Conservation (phyloP, 1,140 invertebrate genomes). For the Pogonomyrmex barbatus region DNA sequence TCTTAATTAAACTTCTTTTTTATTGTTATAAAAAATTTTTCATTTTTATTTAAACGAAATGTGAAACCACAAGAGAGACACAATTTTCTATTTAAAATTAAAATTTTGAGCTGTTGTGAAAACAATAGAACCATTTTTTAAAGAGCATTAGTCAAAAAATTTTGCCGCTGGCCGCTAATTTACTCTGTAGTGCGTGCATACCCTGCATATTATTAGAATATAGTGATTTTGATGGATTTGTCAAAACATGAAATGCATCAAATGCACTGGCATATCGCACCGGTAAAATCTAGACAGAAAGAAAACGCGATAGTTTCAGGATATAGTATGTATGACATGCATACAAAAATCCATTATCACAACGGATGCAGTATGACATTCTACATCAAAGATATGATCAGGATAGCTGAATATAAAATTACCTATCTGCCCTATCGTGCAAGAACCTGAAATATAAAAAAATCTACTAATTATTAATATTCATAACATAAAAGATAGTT, state of each 20-base stretch:
- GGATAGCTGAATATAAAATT: neutral
- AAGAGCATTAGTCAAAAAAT: conserved; percentile 5
- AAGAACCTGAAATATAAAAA: neutral
- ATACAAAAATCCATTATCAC: conserved; percentile 18
- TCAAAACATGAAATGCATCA: conserved; percentile 11
- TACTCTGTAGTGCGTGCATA: neutral
- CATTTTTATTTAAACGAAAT: neutral
- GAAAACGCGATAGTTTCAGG: conserved; percentile 13
- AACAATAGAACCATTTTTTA: neutral
- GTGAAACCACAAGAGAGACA: neutral
- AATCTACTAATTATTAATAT: neutral
- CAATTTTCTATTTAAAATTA: no score
- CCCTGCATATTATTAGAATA: neutral
- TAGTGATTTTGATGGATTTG: neutral
- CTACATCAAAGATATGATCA: conserved; percentile 20
- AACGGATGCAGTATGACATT: neutral
- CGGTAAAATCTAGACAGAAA: conserved; percentile 8
- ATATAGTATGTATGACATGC: neutral
- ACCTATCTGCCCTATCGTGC: neutral
- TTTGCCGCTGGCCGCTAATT: neutral
- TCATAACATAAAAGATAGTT: neutral
- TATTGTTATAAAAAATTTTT: neutral
- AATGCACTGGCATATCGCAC: neutral
- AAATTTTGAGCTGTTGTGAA: neutral
- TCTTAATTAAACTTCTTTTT: neutral